Base-by-base conservation (phyloP, 2,113 vertebrate species). In the Barnardius zonarius region DNA sequence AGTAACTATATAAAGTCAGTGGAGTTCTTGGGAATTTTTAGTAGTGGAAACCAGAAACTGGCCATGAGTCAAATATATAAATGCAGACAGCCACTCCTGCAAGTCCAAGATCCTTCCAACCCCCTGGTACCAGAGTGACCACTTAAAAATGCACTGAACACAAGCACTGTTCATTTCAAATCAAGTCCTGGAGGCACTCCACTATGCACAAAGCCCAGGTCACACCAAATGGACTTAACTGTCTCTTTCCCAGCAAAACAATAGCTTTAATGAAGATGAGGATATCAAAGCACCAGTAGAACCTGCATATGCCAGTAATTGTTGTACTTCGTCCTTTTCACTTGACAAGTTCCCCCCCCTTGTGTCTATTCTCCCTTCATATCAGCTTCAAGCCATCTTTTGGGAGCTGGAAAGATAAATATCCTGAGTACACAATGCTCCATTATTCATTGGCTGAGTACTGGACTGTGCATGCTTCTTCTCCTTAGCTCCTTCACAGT, bases 401-500 rank as follows among this genome's bases (percentile, higher is more conserved):
- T 64, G 37, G 88, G 63, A 92, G 72, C 55, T 94, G 92, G 68
- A 52, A 78, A 92, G 90, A 88, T 90, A 95, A 95, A 88, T 52
- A 88, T 64, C 54, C 17, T 2, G 30, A 83, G 90, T 66, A 75
- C 92, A 92, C 92, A 95, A 66, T 37, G 73, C 52, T 84, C n/a
- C 66, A 52, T 92, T 95, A 55, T 88, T 84, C 76, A 63, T 63
- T 73, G 77, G 52, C 2, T 13, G 48, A 64, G 25, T n/a, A 75
- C 69, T 87, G 78, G 78, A 37, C 83, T 61, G 27, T 12, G 35
- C 33, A 25, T 1, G 1, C 46, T 73, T 17, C 17, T 55, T 31
- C 27, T 72, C 75, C 49, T 85, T 8, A 35, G 75, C 33, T 87
- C 78, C 81, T 46, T 83, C 77, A 72, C 49, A 70, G 3, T 5